Base-by-base conservation (phyloP, 1,140 invertebrate genomes). In the Plodia interpunctella region DNA sequence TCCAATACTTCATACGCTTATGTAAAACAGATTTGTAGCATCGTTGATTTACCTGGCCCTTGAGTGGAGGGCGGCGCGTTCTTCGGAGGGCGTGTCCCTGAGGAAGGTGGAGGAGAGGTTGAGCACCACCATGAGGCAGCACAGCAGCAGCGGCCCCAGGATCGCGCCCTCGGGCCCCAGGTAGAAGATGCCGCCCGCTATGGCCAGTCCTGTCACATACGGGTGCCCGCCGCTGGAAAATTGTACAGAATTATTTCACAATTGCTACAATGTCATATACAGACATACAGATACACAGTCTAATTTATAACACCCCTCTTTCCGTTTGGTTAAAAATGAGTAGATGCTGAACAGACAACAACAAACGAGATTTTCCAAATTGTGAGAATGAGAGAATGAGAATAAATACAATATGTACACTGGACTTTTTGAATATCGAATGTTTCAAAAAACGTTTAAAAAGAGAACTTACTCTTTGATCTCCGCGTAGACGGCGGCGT, bases 131-230 rank as follows among this genome's bases (percentile, higher is more conserved):
- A 90, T 84, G 19, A 90, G 74, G 57, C 88, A 90, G 78, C 98
- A 99, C 0, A 99, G 90, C 18, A 99, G 91, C 0, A 99, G 91
- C 0, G 98, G 98, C 0, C 98, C 98, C 64, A 99, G 95, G 59
- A 99, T 96, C 0, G 98, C 98, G 0, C 98, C 98, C 90, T 99
- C 97, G 49, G 98, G 93, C 0, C 98, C 98, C 57, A 99, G 91
- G 91, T 97, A 99, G 83, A 99, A 98, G 66, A 99, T 97, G 35
- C 98, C 98, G n/a, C 98, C 98, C 9, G 97, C 98, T 71, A 99
- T 98, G 0, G 98, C 96, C 30, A 99, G 88, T 28, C 97, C 98
- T n/a, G 98, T 99, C 25, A 99, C 92, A 90, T 99, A 99, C 0
- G 98, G 98, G 92, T 99, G 98, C 20, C 98, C 97, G 10, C 96